These are phyloP conservation scores for Toxotes chatareus DNA, from an alignment of 2,113 vertebrate genomes.

Conservation along the genomic window DNA sequence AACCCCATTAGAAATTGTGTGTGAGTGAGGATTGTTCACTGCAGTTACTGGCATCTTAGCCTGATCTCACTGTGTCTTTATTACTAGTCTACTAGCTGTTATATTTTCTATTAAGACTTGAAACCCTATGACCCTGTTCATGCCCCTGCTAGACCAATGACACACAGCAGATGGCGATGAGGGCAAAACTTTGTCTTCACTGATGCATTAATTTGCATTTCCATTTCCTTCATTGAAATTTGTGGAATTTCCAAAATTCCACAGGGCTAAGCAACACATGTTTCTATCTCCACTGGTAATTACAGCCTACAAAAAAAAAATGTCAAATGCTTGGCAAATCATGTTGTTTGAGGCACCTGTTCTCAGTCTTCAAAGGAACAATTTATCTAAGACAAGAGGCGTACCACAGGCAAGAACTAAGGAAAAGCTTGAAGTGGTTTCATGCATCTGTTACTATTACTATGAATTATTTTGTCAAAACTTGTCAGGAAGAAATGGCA, in stretches of 20 bases:
- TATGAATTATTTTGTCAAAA: constrained; percentile 51
- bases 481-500: constrained; percentile 38
- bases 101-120: constrained; percentile 22
- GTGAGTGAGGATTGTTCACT: constrained; percentile 4
- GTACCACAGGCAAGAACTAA: constrained; percentile 43
- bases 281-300: constrained; percentile 45
- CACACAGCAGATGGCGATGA: neutral
- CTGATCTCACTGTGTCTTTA: constrained; percentile 17
- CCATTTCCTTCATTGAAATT: neutral
- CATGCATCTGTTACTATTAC: constrained; percentile 54
- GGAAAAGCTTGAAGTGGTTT: constrained; percentile 26
- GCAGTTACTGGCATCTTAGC: constrained; percentile 8
- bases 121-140: constrained; percentile 42
- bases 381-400: constrained; percentile 52
- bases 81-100: constrained; percentile 19
- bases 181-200: constrained; percentile 8
- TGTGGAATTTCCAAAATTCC: neutral
- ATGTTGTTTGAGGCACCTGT: constrained; percentile 49
- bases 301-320: constrained; percentile 37
- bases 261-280: constrained; percentile 20
- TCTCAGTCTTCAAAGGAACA: constrained; percentile 45
- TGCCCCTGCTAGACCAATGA: constrained; percentile 20
- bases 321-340: constrained; percentile 41
- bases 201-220: constrained; percentile 20
- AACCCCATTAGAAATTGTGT: neutral